Evolutionary conservation across 1,140 invertebrate genomes (phyloP).

Genomic region (Ostrea edulis): DNA sequence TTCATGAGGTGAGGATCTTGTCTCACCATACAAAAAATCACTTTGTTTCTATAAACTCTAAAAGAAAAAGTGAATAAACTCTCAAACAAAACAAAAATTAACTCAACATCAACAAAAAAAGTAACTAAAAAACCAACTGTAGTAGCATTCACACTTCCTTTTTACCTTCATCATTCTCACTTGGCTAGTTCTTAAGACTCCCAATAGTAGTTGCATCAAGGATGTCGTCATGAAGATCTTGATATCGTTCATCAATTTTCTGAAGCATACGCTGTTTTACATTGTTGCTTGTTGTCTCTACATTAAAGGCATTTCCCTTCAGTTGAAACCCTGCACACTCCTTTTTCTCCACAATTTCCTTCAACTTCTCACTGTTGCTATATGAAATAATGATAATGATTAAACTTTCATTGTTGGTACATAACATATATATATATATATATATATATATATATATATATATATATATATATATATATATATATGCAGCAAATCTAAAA

Average conservation of each 20-base stretch:
- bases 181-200: slow-evolving; percentile 12
- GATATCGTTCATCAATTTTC: slow-evolving; percentile 1
- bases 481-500: background rate
- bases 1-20: background rate
- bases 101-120: background rate
- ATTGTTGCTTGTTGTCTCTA: background rate
- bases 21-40: background rate
- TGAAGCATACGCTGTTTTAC: slow-evolving; percentile 4
- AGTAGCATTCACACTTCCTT: background rate
- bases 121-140: background rate
- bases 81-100: background rate
- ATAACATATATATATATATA: no score
- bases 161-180: slow-evolving; percentile 1
- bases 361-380: slow-evolving; percentile 13
- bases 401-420: background rate
- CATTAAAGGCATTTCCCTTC: background rate
- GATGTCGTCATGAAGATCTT: slow-evolving; percentile 12
- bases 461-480: no score
- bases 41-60: background rate
- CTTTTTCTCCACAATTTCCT: slow-evolving; percentile 8
- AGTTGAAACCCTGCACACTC: slow-evolving; percentile 16
- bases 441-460: no score
- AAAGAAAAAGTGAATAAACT: background rate
- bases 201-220: slow-evolving; percentile 1
- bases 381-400: background rate